Conservation (phyloP, 2,113 vertebrate species). For the Alectura lathami region DNA sequence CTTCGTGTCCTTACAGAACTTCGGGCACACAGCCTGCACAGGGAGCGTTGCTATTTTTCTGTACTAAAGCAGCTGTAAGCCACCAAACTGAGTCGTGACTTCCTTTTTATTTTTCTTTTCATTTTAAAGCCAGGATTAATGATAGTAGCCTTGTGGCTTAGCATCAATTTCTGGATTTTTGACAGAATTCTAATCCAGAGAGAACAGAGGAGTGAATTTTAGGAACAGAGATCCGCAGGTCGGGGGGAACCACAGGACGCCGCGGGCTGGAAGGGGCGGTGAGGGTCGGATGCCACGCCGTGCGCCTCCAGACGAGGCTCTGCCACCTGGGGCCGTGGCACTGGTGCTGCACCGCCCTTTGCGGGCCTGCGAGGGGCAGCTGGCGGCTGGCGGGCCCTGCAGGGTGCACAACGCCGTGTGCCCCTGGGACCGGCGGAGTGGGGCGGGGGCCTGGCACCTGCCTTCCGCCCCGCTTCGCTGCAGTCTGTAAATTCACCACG, state of each 20-base stretch:
- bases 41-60: neutral
- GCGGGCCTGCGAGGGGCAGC: neutral
- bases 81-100: neutral
- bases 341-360: neutral
- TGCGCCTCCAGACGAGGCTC: too few relatives aligned
- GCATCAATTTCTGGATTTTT: neutral
- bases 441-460: neutral
- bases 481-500: neutral
- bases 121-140: neutral
- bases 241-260: too few relatives aligned
- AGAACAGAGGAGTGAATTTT: neutral
- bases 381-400: neutral
- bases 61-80: neutral
- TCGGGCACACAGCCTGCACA: neutral
- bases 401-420: neutral
- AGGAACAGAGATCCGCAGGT: neutral
- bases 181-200: neutral
- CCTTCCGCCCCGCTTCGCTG: neutral
- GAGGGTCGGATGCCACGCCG: too few relatives aligned
- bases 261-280: too few relatives aligned
- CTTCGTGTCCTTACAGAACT: rapidly evolving
- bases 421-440: neutral
- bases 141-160: neutral
- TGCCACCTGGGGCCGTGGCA: too few relatives aligned
- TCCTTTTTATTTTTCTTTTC: too few relatives aligned